Base-by-base conservation (phyloP, 2,888 invertebrate species). In the Rosalia funebris region DNA sequence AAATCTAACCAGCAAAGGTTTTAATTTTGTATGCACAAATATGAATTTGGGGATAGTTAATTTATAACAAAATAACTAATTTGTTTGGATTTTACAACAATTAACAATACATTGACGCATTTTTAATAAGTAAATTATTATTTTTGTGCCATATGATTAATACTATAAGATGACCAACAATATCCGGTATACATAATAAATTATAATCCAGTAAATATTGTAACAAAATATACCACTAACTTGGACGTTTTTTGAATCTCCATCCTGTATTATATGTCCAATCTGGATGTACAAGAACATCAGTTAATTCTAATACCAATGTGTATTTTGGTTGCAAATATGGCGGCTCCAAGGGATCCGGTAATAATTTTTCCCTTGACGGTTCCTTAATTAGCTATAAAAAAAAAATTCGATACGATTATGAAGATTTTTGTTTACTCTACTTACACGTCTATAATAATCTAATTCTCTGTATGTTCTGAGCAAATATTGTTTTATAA, bases 181-280 rank as follows among this genome's bases (percentile, higher is more conserved):
- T n/a, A n/a, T n/a, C n/a, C n/a, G n/a, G n/a, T n/a, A n/a, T n/a
- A n/a, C n/a, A n/a, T n/a, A n/a, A n/a, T n/a, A n/a, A n/a, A n/a
- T n/a, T n/a, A n/a, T n/a, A n/a, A n/a, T n/a, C n/a, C n/a, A n/a
- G n/a, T n/a, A n/a, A n/a, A n/a, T n/a, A n/a, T n/a, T n/a, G n/a
- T n/a, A n/a, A n/a, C n/a, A n/a, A n/a, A n/a, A n/a, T n/a, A n/a
- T 57, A 31, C 32, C 9, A 56, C 57, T 62, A 68, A 32, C 95
- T 96, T 0, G 98, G 98, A 50, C 98, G 88, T 82, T 98, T 99
- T 83, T 98, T 97, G 81, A 98, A 99, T 71, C 98, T 88, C 97
- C 97, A 98, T 1, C 98, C 98, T 62, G 96, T 97, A 82, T 92
- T 90, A 79, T 96, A 96, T 82, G 97, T 97, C 98, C 98, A 99